These are phyloP conservation scores for Noctilio leporinus DNA, from an alignment of 2,113 vertebrate species.

Conservation along the genomic window DNA sequence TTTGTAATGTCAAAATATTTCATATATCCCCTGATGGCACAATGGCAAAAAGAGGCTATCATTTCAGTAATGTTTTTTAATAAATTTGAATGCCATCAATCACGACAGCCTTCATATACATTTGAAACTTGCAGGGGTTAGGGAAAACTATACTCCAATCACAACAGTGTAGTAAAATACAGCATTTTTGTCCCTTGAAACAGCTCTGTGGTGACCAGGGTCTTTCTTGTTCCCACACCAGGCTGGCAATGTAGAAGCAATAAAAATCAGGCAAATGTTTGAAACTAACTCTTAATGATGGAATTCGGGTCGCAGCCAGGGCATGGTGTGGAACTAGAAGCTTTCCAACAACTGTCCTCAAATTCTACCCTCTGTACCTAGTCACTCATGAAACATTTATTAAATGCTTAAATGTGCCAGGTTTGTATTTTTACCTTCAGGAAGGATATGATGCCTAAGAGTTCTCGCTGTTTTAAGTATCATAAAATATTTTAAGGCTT, in stretches of 20 bases:
- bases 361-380: neutral
- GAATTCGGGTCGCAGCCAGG: neutral
- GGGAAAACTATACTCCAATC: neutral
- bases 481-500: neutral
- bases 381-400: neutral
- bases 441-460: neutral
- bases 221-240: neutral
- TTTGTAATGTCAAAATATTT: conserved; percentile 1
- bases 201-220: neutral
- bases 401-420: neutral
- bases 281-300: neutral
- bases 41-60: neutral
- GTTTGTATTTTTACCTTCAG: neutral
- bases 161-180: accelerated
- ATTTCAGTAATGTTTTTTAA: neutral
- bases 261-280: neutral
- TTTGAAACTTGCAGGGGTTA: neutral
- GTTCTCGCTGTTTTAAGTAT: neutral
- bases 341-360: neutral
- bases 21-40: neutral
- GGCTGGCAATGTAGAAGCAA: neutral
- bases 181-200: neutral
- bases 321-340: neutral
- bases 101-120: neutral
- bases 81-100: neutral